phyloP scores from a whole-genome alignment of 1,140 invertebrate genomes.

The Theocolax elegans region DNA sequence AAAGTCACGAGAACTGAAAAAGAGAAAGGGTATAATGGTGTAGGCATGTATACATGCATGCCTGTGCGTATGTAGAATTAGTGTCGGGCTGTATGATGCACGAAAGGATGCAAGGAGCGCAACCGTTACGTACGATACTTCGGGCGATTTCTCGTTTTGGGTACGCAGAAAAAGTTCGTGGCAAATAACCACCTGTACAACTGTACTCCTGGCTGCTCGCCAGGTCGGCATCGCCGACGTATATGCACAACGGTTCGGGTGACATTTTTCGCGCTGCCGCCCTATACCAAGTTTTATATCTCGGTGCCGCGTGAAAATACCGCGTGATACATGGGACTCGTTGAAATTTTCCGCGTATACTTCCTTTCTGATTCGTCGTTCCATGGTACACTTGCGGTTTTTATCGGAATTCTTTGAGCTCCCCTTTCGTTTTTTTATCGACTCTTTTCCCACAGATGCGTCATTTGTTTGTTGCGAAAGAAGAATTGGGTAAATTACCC shows the following conservation, averaged over 20 bases:
- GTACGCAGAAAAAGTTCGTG: not conserved
- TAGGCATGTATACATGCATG: no score
- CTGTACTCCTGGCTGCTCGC: conserved; percentile 5
- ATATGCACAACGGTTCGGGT: no score
- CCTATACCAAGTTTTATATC: conserved; percentile 5
- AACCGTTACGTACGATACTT: no score
- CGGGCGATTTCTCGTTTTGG: no score
- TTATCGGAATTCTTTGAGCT: not conserved
- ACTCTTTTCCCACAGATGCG: no score
- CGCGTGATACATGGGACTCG: conserved; percentile 6
- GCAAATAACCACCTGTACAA: conserved; percentile 36
- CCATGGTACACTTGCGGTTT: no score
- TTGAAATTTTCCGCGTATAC: not conserved
- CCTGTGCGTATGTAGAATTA: not conserved
- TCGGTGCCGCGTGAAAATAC: not conserved
- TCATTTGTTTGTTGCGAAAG: no score
- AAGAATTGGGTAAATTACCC: no score
- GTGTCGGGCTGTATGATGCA: no score
- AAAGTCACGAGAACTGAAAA: not conserved
- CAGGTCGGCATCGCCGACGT: not conserved
- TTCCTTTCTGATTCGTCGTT: not conserved
- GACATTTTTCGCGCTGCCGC: conserved; percentile 8
- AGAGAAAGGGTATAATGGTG: not conserved
- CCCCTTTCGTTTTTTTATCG: no score
- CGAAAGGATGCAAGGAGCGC: not conserved